These are phyloP conservation scores for Neuroterus valhalla DNA, from an alignment of 1,140 invertebrate genomes.

Conservation along the genomic window DNA sequence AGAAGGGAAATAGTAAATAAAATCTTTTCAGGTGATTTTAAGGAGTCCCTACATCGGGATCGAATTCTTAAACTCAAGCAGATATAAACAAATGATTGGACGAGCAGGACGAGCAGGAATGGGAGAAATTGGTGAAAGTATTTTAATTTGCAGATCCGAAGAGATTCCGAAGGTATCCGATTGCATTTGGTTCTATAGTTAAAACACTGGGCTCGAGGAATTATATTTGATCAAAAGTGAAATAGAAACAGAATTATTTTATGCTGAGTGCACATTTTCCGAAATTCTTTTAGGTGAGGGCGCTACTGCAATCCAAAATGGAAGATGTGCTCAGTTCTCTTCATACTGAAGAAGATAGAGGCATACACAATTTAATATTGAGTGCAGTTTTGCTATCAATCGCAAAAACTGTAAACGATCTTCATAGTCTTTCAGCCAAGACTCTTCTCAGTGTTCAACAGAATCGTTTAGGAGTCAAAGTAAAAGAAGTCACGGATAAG, in stretches of 20 bases:
- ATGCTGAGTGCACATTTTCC: no score
- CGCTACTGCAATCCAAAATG: slow-evolving; percentile 80
- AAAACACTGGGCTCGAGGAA: no score
- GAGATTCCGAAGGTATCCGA: slow-evolving; percentile 74
- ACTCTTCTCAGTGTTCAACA: slow-evolving; percentile 82
- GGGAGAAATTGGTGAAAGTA: slow-evolving; percentile 88
- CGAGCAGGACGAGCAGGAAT: slow-evolving; percentile 87
- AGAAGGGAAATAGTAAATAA: no score
- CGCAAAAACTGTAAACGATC: slow-evolving; percentile 74
- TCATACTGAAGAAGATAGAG: slow-evolving; percentile 75
- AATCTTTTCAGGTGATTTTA: slow-evolving; percentile 82
- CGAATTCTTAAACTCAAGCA: slow-evolving; percentile 84
- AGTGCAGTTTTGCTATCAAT: slow-evolving; percentile 81
- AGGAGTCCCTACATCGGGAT: slow-evolving; percentile 88
- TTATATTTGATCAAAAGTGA: no score
- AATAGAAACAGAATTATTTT: no score
- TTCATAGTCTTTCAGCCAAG: slow-evolving; percentile 76
- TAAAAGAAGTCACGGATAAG: slow-evolving; percentile 78
- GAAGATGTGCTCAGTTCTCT: slow-evolving; percentile 82
- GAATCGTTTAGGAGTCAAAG: slow-evolving; percentile 72
- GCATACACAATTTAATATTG: slow-evolving; percentile 80
- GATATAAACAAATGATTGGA: slow-evolving; percentile 97
- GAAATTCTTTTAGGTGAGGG: slow-evolving; percentile 69
- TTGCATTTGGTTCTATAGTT: no score
- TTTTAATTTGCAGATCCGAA: slow-evolving; percentile 78